Evolutionary conservation across 2,113 vertebrate species (phyloP).

Genomic region (Saguinus midas): DNA sequence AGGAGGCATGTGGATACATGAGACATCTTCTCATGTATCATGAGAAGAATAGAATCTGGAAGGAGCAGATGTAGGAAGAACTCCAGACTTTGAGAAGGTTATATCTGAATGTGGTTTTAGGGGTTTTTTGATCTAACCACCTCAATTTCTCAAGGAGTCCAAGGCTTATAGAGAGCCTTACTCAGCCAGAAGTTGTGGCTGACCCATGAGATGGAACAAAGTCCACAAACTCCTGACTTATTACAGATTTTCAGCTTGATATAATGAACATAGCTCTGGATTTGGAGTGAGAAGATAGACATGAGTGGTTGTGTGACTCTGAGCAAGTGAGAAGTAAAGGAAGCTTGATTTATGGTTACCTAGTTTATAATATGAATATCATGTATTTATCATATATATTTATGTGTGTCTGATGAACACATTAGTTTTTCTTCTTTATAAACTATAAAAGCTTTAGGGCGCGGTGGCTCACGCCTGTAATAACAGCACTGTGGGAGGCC

Average conservation of each 20-base stretch:
- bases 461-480: too few species aligned
- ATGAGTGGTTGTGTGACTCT: background rate
- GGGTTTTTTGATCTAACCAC: background rate
- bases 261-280: background rate
- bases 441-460: background rate
- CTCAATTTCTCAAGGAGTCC: background rate
- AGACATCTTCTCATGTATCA: too few species aligned
- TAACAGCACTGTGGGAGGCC: too few species aligned
- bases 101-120: background rate
- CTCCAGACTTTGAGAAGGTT: background rate
- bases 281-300: background rate
- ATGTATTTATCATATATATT: background rate
- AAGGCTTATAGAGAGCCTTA: background rate
- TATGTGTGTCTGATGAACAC: background rate
- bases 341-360: background rate
- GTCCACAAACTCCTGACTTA: background rate
- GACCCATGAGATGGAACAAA: background rate
- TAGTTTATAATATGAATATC: background rate
- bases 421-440: background rate
- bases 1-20: background rate
- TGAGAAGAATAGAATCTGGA: background rate
- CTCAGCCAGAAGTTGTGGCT: background rate
- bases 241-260: background rate
- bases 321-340: background rate
- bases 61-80: background rate